Conservation (phyloP, 2,113 vertebrate species). For the Percopsis transmontana region DNA sequence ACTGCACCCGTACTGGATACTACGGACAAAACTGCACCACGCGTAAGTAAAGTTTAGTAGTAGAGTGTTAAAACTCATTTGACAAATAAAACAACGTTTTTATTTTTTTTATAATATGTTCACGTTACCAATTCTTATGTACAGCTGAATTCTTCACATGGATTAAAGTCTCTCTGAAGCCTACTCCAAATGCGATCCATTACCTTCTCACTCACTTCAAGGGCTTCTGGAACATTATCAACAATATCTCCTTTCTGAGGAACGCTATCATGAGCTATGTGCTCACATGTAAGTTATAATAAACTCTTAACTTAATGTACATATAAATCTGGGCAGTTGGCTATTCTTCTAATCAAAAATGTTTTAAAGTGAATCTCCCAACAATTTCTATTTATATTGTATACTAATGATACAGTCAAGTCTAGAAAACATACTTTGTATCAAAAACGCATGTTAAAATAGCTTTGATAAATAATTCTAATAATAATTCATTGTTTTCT, state of each 20-base stretch:
- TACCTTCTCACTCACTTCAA: constrained; percentile 94
- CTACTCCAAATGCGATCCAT: constrained; percentile 88
- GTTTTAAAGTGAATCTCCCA: neutral
- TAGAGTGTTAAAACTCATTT: neutral
- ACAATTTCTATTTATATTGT: neutral
- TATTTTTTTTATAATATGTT: neutral
- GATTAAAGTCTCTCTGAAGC: constrained; percentile 85
- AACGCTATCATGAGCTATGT: constrained; percentile 92
- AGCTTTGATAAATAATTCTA: neutral
- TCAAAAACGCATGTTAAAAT: too few species aligned
- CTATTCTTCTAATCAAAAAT: neutral
- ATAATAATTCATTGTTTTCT: neutral
- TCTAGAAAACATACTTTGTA: too few species aligned
- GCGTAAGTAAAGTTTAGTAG: constrained; percentile 77
- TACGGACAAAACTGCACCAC: constrained; percentile 88
- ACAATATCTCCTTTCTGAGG: constrained; percentile 86
- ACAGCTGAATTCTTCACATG: constrained; percentile 91
- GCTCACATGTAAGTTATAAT: constrained; percentile 86
- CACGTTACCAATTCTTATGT: neutral
- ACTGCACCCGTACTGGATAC: constrained; percentile 91
- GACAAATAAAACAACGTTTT: neutral
- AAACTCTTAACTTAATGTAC: neutral
- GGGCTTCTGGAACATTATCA: constrained; percentile 93
- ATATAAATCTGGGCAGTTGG: neutral
- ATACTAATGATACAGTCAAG: too few species aligned